These are phyloP conservation scores for Oreochromis grahami DNA, from an alignment of 2,797 vertebrate species.

Conservation along the genomic window DNA sequence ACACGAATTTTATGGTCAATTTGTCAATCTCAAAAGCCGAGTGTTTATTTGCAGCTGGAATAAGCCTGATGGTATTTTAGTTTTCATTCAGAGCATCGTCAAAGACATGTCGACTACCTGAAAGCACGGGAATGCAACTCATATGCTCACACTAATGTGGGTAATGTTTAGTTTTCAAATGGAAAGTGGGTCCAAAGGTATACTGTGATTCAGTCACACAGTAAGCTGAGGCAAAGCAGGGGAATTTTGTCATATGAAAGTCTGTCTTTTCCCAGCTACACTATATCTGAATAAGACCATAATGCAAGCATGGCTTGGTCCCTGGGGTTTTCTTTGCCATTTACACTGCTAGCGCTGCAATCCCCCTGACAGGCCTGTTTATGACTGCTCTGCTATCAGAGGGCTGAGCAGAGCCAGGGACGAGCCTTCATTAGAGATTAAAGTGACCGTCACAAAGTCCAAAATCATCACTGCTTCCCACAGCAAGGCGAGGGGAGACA, in stretches of 20 bases:
- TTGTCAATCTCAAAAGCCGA: constrained; percentile 52
- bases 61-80: constrained; percentile 35
- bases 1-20: constrained; percentile 56
- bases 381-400: constrained; percentile 63
- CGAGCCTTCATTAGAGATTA: constrained; percentile 76
- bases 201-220: constrained; percentile 20
- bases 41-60: constrained; percentile 45
- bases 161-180: constrained; percentile 23
- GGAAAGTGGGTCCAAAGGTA: constrained; percentile 9
- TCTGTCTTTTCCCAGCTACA: constrained; percentile 42
- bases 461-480: constrained; percentile 64
- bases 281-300: constrained; percentile 60
- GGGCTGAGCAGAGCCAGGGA: constrained; percentile 60
- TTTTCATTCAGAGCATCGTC: constrained; percentile 25
- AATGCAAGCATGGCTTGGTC: constrained; percentile 59
- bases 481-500: constrained; percentile 48
- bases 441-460: constrained; percentile 72
- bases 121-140: constrained; percentile 7
- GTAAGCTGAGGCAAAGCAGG: constrained; percentile 21
- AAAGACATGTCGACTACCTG: constrained; percentile 21
- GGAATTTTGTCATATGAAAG: constrained; percentile 38
- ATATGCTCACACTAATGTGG: neutral
- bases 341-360: constrained; percentile 64
- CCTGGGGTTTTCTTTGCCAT: constrained; percentile 68
- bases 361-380: constrained; percentile 73